A percentile compares a stretch with the other conserved stretches of the same genome.
Conservation (phyloP, 2,113 vertebrate species). For the Lophochroa leadbeateri region DNA sequence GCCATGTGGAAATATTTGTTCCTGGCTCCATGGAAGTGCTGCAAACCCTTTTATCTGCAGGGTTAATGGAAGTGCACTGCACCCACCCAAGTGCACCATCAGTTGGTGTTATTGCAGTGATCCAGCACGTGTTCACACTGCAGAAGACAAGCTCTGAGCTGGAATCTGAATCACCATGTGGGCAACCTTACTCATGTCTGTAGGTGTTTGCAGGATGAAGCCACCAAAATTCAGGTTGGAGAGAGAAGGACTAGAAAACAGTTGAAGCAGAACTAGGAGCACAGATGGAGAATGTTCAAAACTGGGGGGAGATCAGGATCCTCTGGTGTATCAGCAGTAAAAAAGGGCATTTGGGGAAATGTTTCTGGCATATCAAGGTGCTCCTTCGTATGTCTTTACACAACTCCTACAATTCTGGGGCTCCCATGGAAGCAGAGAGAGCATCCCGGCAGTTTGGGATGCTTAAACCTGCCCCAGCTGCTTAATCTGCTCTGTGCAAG, state of each 20-base stretch:
- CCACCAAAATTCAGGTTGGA: not conserved
- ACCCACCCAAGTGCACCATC: not conserved
- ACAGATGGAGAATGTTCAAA: not conserved
- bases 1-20: not conserved
- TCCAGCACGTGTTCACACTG: not conserved
- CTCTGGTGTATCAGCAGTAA: not conserved
- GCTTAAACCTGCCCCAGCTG: not conserved
- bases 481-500: not conserved
- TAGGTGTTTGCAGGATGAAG: not conserved
- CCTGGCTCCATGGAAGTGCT: accelerated
- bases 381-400: not conserved
- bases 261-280: not conserved
- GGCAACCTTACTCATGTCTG: slow-evolving; percentile 3
- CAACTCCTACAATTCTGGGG: not conserved
- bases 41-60: not conserved
- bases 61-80: not conserved
- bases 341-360: not conserved
- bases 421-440: not conserved
- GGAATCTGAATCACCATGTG: not conserved
- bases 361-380: not conserved
- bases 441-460: not conserved
- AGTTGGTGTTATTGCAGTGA: not conserved
- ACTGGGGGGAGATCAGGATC: not conserved
- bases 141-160: not conserved
- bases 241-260: not conserved